Evolutionary conservation across 2,888 invertebrate species (phyloP), one percentile per base, ranked within the genome.

Genomic region (Tricholauxania praeusta): DNA sequence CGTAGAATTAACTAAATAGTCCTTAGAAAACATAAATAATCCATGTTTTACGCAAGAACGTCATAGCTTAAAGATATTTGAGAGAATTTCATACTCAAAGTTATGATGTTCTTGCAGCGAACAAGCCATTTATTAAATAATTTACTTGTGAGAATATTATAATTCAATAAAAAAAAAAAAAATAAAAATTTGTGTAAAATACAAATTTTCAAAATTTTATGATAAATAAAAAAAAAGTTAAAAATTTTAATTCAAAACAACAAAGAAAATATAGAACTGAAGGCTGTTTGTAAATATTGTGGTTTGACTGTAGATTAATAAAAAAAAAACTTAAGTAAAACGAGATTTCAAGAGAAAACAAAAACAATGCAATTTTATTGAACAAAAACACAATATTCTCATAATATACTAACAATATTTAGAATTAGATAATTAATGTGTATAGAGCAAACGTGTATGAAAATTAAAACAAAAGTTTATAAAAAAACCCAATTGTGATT

Each of bases 281-380:
- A 83, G 84, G 85, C 84, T 84, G 84, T 84, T 84, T 82, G 83
- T 85, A 84, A 82, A 84, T 83, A 82, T 83, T 82, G 82, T 82
- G 77, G 81, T 77, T 81, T 79, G 82, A 81, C 55, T 82, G 75
- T 79, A 81, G 78, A 82, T 76, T 74, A 72, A 52, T 39, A 39
- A 39, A 39, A 39, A 39, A 39, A 39, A 39, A 39, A 2, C 10
- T 39, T 39, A 39, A 39, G 8, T 8, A 39, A 39, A 10, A 8
- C 10, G 39, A 39, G 39, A 10, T 39, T 39, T 10, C 39, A 39
- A 10, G 39, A 39, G 39, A 39, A 39, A 39, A 6, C 39, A 39
- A 72, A 77, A 76, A 60, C 60, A 60, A 60, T 60, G 60, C 60
- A 60, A 60, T 60, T 60, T 57, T 60, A 12, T 39, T 10, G 6